Percentiles rank a stretch among this genome's conserved stretches.
Conservation (phyloP, 1,140 invertebrate genomes). For the Macrotrachela quadricornifera region DNA sequence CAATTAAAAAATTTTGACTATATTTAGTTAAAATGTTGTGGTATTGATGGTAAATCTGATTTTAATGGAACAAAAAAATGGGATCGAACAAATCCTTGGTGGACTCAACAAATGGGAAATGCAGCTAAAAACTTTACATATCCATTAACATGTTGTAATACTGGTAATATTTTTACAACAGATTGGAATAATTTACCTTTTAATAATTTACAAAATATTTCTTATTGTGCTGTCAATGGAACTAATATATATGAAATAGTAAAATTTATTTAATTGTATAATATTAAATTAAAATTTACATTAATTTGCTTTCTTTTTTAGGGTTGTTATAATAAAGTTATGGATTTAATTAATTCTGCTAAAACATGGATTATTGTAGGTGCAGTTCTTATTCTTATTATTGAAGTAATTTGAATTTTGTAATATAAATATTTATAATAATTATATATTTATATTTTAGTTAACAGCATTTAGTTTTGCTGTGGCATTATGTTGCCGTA, state of each 20-base stretch:
- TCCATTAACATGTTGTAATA: background rate
- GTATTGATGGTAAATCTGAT: background rate
- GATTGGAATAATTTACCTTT: slow-evolving; percentile 5
- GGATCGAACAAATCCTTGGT: background rate
- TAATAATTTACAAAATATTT: background rate
- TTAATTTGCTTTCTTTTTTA: background rate
- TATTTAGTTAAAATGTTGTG: slow-evolving; percentile 8
- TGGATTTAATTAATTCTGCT: background rate
- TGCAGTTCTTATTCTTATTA: no score
- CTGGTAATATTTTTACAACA: background rate
- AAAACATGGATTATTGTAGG: background rate
- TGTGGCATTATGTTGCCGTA: no score
- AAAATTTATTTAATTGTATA: background rate
- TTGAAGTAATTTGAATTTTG: no score
- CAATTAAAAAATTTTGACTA: background rate
- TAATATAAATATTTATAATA: no score
- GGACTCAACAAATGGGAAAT: background rate
- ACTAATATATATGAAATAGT: slow-evolving; percentile 1
- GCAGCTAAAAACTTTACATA: background rate
- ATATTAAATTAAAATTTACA: background rate
- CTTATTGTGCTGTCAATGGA: background rate
- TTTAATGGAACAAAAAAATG: background rate
- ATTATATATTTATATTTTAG: no score
- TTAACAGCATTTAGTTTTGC: no score
- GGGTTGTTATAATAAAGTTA: slow-evolving; percentile 6